Evolutionary conservation across 2,113 vertebrate species (phyloP).

Genomic region (Seriola quinqueradiata): DNA sequence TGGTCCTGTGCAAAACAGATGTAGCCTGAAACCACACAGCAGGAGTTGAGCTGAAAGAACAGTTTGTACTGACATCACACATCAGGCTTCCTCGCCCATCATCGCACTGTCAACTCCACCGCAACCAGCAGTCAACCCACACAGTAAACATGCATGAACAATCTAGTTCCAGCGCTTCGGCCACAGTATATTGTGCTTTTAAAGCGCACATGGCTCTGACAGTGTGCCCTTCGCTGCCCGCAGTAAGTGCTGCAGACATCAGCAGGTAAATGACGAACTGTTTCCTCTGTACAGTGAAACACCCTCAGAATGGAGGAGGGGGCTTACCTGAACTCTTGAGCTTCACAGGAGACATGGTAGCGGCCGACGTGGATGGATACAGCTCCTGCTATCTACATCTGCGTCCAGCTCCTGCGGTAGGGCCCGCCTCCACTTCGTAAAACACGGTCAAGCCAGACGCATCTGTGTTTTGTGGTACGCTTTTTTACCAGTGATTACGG

Average conservation of each 20-base stretch:
- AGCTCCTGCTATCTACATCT: neutral
- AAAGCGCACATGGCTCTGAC: neutral
- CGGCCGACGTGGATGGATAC: neutral
- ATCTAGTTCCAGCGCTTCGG: neutral
- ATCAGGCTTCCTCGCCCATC: neutral
- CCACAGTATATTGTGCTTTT: neutral
- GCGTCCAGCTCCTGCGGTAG: neutral
- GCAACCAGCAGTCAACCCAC: neutral
- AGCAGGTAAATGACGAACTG: neutral
- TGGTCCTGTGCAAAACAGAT: neutral
- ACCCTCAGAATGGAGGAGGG: neutral
- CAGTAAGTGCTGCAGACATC: neutral
- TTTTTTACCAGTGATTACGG: no score
- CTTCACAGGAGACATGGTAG: slow-evolving; percentile 41
- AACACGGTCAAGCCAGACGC: no score
- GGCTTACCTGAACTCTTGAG: slow-evolving; percentile 35
- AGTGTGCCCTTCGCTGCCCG: neutral
- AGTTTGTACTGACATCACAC: slow-evolving; percentile 1
- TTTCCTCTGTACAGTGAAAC: neutral
- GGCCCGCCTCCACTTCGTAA: no score
- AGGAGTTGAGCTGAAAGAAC: neutral
- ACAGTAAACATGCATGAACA: no score
- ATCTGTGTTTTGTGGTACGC: no score
- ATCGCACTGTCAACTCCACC: neutral
- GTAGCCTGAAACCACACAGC: neutral